Evolutionary conservation across 2,113 vertebrate species (phyloP).

Genomic region (Oostethus manadensis): DNA sequence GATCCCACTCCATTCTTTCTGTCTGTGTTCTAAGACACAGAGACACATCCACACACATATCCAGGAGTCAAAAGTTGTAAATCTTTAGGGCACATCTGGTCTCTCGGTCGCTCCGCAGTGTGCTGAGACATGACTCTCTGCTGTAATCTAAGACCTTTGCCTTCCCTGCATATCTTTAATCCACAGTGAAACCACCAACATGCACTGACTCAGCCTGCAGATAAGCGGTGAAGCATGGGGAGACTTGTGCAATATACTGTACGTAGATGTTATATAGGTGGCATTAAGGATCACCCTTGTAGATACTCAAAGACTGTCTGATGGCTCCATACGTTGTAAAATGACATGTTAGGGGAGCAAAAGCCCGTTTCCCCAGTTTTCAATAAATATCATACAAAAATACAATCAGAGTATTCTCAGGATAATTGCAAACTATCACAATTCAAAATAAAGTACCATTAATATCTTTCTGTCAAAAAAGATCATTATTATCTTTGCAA

Average conservation of each 20-base stretch:
- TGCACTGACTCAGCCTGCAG: constrained; percentile 16
- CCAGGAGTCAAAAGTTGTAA: constrained; percentile 28
- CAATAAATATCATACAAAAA: constrained; percentile 6
- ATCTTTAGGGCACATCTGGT: constrained; percentile 45
- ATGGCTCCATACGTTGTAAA: constrained; percentile 31
- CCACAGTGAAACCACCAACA: constrained; percentile 10
- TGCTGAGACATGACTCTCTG: constrained; percentile 33
- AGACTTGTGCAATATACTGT: constrained; percentile 47
- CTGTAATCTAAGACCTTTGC: constrained; percentile 39
- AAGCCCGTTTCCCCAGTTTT: background rate
- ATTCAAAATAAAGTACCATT: background rate
- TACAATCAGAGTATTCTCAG: background rate
- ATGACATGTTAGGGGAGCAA: constrained; percentile 28
- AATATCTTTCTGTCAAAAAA: background rate
- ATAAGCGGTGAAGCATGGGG: constrained; percentile 33
- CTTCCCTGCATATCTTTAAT: constrained; percentile 38
- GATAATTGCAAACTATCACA: too few species aligned
- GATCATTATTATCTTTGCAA: background rate
- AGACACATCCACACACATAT: background rate
- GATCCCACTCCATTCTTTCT: background rate
- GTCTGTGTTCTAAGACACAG: constrained; percentile 6
- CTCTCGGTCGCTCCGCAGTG: constrained; percentile 23
- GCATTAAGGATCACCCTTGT: constrained; percentile 27
- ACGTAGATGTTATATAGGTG: constrained; percentile 1
- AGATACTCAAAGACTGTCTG: constrained; percentile 28